phyloP scores from a whole-genome alignment of 2,797 vertebrate genomes.

The Pangasius macronema region DNA sequence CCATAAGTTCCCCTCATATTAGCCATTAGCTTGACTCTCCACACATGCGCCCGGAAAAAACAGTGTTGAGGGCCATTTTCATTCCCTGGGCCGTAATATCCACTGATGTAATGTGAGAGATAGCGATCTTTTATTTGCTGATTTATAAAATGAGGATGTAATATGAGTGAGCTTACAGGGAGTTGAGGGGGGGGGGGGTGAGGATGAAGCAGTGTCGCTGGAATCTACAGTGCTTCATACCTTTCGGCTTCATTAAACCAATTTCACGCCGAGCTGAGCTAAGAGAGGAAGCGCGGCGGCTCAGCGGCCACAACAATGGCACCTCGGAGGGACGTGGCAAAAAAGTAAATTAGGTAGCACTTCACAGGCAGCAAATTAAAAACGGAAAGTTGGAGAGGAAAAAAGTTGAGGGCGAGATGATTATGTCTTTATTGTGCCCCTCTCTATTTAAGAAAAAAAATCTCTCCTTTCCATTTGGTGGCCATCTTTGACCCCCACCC shows the following conservation, averaged over 20 bases:
- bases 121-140: conserved; percentile 95
- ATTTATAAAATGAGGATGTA: conserved; percentile 95
- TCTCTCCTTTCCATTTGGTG: conserved; percentile 74
- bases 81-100: conserved; percentile 77
- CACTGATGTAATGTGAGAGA: conserved; percentile 94
- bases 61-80: conserved; percentile 53
- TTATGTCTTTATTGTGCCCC: conserved; percentile 85
- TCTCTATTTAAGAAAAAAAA: conserved; percentile 70
- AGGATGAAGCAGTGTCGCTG: conserved; percentile 92
- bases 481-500: conserved; percentile 69
- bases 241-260: conserved; percentile 99
- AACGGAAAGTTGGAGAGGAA: conserved; percentile 82
- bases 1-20: neutral
- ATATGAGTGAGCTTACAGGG: conserved; percentile 82
- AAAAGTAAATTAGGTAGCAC: conserved; percentile 99
- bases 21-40: conserved; percentile 62
- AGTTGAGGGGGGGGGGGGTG: conserved; percentile 58
- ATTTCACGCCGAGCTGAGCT: conserved; percentile 99
- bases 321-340: conserved; percentile 97
- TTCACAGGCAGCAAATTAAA: conserved; percentile 94
- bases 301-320: conserved; percentile 93
- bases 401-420: conserved; percentile 84
- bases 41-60: conserved; percentile 49
- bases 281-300: conserved; percentile 96
- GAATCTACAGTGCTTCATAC: conserved; percentile 98